Conservation (phyloP, 2,113 vertebrate species). For the Holacanthus passer region DNA sequence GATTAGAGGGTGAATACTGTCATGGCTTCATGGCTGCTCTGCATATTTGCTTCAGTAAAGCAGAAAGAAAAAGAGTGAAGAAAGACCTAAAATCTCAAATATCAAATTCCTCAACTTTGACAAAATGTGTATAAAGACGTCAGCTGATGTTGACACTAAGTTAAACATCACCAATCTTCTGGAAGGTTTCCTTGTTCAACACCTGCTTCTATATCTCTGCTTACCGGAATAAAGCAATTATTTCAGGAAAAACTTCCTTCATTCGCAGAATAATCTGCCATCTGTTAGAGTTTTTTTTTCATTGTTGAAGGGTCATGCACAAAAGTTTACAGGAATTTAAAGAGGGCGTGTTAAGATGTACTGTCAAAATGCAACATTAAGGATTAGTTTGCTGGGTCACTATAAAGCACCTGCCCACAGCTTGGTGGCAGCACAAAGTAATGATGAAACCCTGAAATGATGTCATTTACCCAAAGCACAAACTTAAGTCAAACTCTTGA, state of each 20-base stretch:
- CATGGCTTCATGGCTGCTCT: no score
- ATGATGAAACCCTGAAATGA: not conserved
- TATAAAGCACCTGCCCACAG: not conserved
- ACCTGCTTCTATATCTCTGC: not conserved
- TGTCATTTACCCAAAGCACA: constrained; percentile 11
- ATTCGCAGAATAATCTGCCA: not conserved
- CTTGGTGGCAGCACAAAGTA: not conserved
- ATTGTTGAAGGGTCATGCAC: not conserved
- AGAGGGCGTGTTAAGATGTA: not conserved
- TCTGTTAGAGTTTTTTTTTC: not conserved
- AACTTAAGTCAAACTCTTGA: constrained; percentile 8
- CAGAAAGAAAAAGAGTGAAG: no score
- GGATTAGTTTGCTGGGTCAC: not conserved
- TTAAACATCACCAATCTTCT: no score
- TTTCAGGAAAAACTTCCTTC: not conserved
- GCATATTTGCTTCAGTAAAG: no score
- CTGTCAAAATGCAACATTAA: not conserved
- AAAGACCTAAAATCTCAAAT: no score
- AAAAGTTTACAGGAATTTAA: not conserved
- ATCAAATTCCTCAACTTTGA: no score
- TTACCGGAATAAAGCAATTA: not conserved
- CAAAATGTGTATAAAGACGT: no score
- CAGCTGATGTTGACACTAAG: no score
- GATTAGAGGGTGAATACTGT: not conserved
- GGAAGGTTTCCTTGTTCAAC: no score